Percentiles rank a stretch among this genome's conserved stretches.
Conservation (phyloP, 2,113 vertebrate species). For the Silurus asotus region DNA sequence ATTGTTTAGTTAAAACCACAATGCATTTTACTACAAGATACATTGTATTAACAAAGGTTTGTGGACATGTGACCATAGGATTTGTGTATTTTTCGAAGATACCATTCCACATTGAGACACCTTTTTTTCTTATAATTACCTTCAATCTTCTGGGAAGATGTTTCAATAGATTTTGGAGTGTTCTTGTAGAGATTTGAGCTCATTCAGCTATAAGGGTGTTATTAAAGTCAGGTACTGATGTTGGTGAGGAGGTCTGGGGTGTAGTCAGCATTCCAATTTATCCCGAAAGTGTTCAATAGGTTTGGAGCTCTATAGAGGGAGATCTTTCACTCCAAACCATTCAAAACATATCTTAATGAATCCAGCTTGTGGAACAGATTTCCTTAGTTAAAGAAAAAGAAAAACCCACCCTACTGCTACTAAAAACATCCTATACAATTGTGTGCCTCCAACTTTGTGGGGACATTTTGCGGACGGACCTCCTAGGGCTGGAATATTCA, state of each 20-base stretch:
- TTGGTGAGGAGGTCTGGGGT: too few species aligned
- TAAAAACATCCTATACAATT: too few species aligned
- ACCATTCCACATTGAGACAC: background rate
- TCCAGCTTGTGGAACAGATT: background rate
- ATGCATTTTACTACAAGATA: background rate
- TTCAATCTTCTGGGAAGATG: background rate
- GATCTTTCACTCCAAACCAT: background rate
- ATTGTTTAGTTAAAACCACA: too few species aligned
- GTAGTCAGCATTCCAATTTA: background rate
- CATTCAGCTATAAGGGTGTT: background rate
- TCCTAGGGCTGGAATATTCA: too few species aligned
- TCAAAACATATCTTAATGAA: background rate
- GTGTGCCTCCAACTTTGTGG: too few species aligned
- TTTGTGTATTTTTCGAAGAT: background rate
- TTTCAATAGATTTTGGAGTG: background rate
- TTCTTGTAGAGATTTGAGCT: background rate
- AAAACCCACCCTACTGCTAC: too few species aligned
- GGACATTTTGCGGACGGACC: too few species aligned
- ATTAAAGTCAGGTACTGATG: background rate
- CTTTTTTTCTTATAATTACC: background rate
- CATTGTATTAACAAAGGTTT: background rate
- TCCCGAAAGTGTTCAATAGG: background rate
- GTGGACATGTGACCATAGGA: background rate
- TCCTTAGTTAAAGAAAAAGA: too few species aligned
- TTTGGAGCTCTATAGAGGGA: background rate